Conservation (phyloP, 2,113 vertebrate genomes). For the cat (Felis catus) region F.catus_Fca126_mat1.0 CM031417.1:107078501-107079000, state of each 20-base stretch:
- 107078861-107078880: not conserved
- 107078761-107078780: not conserved
- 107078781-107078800: constrained; percentile 16
- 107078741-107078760: not conserved
- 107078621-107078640: not conserved
- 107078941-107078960: not conserved
- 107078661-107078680: not conserved
- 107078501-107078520: not conserved
- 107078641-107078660: not conserved
- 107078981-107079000: not conserved
- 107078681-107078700: not conserved
- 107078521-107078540: not conserved
- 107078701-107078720: not conserved
- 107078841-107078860: not conserved
- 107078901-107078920: not conserved
- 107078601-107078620: not conserved
- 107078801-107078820: not conserved
- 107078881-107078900: not conserved
- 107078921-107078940: not conserved
- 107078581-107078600: not conserved
- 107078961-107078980: not conserved
- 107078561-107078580: not conserved
- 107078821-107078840: not conserved
- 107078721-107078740: not conserved
- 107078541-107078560: not conserved